A percentile compares a stretch with the other conserved stretches of the same genome.
Evolutionary conservation across 2,888 invertebrate species (phyloP).

Genomic region (Plebejus melissa): DNA sequence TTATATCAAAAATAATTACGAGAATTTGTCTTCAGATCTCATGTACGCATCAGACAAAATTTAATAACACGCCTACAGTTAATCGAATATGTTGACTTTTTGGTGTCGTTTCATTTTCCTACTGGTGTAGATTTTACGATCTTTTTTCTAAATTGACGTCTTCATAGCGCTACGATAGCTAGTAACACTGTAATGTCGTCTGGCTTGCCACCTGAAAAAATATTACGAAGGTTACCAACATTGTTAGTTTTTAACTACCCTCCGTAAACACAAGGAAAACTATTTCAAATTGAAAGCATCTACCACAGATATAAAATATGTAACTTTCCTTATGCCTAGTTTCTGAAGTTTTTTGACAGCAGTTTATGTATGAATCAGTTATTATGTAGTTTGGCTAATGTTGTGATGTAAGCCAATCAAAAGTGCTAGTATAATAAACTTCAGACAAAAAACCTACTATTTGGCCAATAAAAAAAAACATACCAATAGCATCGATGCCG

Average conservation of each 20-base stretch:
- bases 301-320: no score
- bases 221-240: slow-evolving; percentile 38
- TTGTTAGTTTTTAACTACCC: not conserved
- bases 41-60: slow-evolving; percentile 16
- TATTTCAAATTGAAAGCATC: no score
- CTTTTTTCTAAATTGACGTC: slow-evolving; percentile 46
- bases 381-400: no score
- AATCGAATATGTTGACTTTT: slow-evolving; percentile 43
- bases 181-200: slow-evolving; percentile 99
- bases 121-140: slow-evolving; percentile 38
- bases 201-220: slow-evolving; percentile 94
- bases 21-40: slow-evolving; percentile 31
- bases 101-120: slow-evolving; percentile 64
- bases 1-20: not conserved
- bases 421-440: no score
- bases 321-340: no score
- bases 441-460: not conserved
- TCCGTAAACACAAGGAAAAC: no score
- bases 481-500: slow-evolving; percentile 95
- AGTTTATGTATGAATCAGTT: no score
- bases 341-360: no score
- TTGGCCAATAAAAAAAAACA: slow-evolving; percentile 32
- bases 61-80: not conserved
- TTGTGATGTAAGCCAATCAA: no score
- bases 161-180: slow-evolving; percentile 92